Evolutionary conservation across 2,113 vertebrate genomes (phyloP).

Genomic region (Pedetes capensis): DNA sequence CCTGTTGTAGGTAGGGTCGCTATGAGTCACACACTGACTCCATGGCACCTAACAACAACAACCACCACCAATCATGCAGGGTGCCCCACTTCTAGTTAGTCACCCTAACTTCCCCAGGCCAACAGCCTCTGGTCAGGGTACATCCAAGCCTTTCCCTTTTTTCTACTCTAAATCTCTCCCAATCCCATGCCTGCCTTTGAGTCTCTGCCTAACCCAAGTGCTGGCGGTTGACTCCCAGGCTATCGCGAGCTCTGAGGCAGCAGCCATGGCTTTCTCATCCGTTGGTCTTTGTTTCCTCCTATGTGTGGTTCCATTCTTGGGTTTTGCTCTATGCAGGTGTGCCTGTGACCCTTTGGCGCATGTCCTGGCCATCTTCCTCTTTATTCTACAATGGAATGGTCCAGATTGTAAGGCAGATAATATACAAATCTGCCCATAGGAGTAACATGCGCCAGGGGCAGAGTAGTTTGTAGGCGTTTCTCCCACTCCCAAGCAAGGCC

Average conservation of each 20-base stretch:
- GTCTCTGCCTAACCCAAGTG: neutral
- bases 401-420: neutral
- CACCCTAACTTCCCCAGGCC: neutral
- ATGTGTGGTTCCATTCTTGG: neutral
- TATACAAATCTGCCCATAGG: too few species aligned
- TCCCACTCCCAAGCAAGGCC: neutral
- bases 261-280: neutral
- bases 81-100: neutral
- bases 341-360: neutral
- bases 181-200: neutral
- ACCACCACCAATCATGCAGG: neutral
- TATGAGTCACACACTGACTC: too few species aligned
- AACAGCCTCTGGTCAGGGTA: neutral
- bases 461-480: neutral
- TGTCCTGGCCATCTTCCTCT: neutral
- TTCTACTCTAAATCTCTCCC: neutral
- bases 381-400: neutral
- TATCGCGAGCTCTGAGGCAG: too few species aligned
- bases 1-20: too few species aligned
- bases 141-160: accelerated
- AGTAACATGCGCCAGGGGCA: neutral
- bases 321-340: neutral
- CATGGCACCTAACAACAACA: too few species aligned
- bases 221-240: neutral
- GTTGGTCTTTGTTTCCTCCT: neutral